These are phyloP conservation scores for Lagopus leucura DNA, from an alignment of 2,113 vertebrate species.

Conservation along the genomic window DNA sequence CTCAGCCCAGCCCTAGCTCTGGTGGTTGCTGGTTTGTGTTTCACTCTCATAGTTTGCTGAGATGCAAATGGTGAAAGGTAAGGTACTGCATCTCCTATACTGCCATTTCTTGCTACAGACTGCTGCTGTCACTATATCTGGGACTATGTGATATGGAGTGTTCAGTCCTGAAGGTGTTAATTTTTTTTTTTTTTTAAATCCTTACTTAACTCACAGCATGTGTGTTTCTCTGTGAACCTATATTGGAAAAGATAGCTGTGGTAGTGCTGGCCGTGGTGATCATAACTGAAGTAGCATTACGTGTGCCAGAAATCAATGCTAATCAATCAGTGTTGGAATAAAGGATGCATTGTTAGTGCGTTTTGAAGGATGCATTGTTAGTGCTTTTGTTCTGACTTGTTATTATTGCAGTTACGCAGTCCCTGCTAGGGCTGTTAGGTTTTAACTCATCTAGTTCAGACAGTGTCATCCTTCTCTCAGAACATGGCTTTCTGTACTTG, in stretches of 20 bases:
- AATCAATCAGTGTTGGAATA: neutral
- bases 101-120: neutral
- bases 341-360: neutral
- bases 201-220: neutral
- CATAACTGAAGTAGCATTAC: neutral
- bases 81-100: neutral
- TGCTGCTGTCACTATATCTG: neutral
- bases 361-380: neutral
- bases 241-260: neutral
- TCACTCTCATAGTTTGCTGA: neutral
- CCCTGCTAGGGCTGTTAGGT: neutral
- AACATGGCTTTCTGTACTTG: neutral
- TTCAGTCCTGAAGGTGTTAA: neutral
- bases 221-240: neutral
- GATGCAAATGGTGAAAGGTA: neutral
- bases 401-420: neutral
- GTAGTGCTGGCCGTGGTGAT: neutral
- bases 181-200: neutral
- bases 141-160: neutral
- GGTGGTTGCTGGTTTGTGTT: neutral
- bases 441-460: neutral
- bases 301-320: neutral
- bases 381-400: neutral
- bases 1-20: neutral
- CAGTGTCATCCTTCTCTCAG: neutral